Evolutionary conservation across 2,888 invertebrate genomes (phyloP), one percentile per base, ranked within the genome.

Genomic region (Netelia fuscicornis): DNA sequence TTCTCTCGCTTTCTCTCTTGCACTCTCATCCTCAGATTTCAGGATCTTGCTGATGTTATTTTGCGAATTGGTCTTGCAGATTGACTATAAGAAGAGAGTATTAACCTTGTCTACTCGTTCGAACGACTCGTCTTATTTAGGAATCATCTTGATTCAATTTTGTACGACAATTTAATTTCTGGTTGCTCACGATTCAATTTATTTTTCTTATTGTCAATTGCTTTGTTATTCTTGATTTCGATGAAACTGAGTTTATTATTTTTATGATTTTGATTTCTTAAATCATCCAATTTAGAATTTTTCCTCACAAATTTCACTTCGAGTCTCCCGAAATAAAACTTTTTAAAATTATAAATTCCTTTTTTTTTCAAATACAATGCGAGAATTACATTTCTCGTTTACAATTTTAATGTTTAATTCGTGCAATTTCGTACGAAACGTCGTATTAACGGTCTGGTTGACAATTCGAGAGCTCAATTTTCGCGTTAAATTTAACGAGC

Each of bases 1-100:
- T 37, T 60, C 62, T 20, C 64, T 56, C 37, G 54, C 25, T 65
- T n/a, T 10, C n/a, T 20, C n/a, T 42, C n/a, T 65, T 65, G 6
- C 6, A 37, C 37, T 5, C 37, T 37, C 37, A 6, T 6, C 37
- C 37, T 37, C 6, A 6, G 37, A 37, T 37, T 37, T 37, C 37
- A 37, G 6, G 37, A 6, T 37, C 37, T 37, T 37, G 8, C 0
- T 37, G 37, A 37, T 37, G 37, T 37, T 37, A 37, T 37, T 37
- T 37, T 6, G 37, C 37, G 37, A 37, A 37, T 5, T 1, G 37
- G 37, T 1, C 37, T 37, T 37, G 37, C 37, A 37, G 37, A 5
- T 37, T 37, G 37, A 37, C 5, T 37, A 37, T 37, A 37, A 37
- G 37, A 37, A 37, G 37, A 37, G 37, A 37, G 37, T 37, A 37